Evolutionary conservation across 2,113 vertebrate species (phyloP).

Genomic region (Aplodontia rufa): DNA sequence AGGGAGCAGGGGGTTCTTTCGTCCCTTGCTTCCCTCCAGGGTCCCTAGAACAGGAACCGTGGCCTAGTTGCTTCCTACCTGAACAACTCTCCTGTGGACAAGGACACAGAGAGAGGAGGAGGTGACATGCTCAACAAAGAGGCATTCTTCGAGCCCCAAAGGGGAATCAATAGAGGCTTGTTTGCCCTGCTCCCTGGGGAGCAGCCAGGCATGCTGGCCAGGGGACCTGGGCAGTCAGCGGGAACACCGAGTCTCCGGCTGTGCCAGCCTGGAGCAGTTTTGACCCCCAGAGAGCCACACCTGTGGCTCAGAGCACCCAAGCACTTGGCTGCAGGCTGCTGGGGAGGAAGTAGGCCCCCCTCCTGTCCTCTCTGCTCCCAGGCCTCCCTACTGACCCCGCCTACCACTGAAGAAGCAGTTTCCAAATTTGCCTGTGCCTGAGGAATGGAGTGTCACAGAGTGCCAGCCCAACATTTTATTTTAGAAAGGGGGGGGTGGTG

Average conservation of each 20-base stretch:
- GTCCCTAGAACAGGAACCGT: background rate
- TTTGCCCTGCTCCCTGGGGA: slow-evolving; percentile 56
- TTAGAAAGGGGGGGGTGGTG: background rate
- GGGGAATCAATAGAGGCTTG: slow-evolving; percentile 69
- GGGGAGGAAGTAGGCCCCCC: background rate
- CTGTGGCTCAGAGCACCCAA: background rate
- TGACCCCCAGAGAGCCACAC: background rate
- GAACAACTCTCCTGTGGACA: slow-evolving; percentile 40
- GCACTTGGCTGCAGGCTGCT: background rate
- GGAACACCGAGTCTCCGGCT: background rate
- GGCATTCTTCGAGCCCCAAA: slow-evolving; percentile 48
- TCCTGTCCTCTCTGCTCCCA: background rate
- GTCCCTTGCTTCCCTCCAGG: background rate
- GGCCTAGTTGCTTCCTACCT: slow-evolving; percentile 1
- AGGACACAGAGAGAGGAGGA: background rate
- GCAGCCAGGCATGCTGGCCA: slow-evolving; percentile 17
- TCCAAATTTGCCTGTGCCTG: background rate
- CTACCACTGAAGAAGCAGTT: background rate
- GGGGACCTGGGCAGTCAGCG: slow-evolving; percentile 22
- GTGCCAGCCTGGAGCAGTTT: background rate
- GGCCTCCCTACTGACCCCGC: background rate
- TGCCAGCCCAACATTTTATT: background rate
- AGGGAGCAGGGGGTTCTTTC: background rate
- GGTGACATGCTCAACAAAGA: slow-evolving; percentile 53
- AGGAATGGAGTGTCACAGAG: background rate